These are phyloP conservation scores for Scolopax bukidnonensis DNA, from an alignment of 2,797 vertebrate species.

Conservation along the genomic window DNA sequence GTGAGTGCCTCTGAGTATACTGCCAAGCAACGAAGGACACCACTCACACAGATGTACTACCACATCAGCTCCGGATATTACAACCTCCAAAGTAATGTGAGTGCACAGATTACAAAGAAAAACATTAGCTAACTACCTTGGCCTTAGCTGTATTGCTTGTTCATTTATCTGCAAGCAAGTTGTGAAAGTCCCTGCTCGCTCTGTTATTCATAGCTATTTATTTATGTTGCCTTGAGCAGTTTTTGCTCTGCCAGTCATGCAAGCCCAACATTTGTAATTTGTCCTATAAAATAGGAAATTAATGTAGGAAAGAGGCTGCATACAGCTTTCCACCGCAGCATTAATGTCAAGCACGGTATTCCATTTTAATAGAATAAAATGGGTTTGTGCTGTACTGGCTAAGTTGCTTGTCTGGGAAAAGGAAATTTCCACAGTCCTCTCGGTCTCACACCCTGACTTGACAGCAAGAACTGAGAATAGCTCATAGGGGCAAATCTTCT, in stretches of 20 bases:
- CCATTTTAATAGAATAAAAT: not conserved
- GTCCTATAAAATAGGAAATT: slow-evolving; percentile 44
- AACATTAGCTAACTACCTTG: slow-evolving; percentile 7
- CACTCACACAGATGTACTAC: not conserved
- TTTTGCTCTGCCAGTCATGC: slow-evolving; percentile 48
- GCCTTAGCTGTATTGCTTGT: not conserved
- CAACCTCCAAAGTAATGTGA: not conserved
- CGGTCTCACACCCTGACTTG: not conserved
- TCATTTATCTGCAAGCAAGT: slow-evolving; percentile 23
- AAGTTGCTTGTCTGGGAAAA: not conserved
- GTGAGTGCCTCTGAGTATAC: not conserved
- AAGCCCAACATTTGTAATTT: slow-evolving; percentile 39
- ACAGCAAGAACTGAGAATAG: not conserved
- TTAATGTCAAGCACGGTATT: not conserved
- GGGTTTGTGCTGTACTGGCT: not conserved
- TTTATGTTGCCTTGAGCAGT: slow-evolving; percentile 38
- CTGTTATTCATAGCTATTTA: slow-evolving; percentile 37
- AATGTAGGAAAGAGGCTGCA: not conserved
- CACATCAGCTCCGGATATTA: not conserved
- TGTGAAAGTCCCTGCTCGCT: not conserved
- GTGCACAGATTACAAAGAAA: not conserved
- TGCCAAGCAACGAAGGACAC: not conserved
- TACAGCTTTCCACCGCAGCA: not conserved
- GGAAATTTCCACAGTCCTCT: slow-evolving; percentile 33
- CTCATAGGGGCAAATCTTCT: not conserved